Percentiles rank a stretch among this genome's conserved stretches.
phyloP scores from a whole-genome alignment of 2,113 vertebrate species.

The Sardina pilchardus region DNA sequence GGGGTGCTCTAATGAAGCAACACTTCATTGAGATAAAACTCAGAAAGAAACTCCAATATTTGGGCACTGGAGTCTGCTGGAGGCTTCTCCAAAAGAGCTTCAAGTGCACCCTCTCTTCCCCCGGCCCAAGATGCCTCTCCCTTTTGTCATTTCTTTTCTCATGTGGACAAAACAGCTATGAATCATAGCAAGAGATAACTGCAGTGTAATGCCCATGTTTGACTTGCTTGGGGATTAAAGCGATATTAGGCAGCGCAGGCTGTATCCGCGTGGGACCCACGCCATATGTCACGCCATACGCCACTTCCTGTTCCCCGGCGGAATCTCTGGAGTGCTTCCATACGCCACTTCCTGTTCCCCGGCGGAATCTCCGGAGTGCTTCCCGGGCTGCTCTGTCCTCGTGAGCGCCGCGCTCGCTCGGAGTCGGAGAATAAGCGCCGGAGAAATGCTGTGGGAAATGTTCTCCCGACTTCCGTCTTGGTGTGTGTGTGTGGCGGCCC shows the following conservation, averaged over 20 bases:
- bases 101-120: neutral
- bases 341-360: neutral
- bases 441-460: neutral
- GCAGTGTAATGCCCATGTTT: neutral
- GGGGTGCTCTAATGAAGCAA: neutral
- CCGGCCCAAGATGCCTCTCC: neutral
- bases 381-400: neutral
- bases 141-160: neutral
- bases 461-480: neutral
- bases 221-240: neutral
- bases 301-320: neutral
- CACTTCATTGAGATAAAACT: neutral
- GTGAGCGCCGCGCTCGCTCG: neutral
- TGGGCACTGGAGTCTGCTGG: neutral
- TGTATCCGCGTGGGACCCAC: neutral
- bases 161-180: neutral
- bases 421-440: neutral
- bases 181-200: no score
- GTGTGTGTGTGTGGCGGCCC: neutral
- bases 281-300: neutral
- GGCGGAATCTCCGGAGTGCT: neutral
- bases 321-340: neutral
- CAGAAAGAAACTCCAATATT: neutral
- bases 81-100: neutral
- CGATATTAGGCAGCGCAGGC: neutral